A percentile compares a stretch with the other conserved stretches of the same genome.
phyloP scores from a whole-genome alignment of 2,888 invertebrate species.

The Drosophila subsilvestris region DNA sequence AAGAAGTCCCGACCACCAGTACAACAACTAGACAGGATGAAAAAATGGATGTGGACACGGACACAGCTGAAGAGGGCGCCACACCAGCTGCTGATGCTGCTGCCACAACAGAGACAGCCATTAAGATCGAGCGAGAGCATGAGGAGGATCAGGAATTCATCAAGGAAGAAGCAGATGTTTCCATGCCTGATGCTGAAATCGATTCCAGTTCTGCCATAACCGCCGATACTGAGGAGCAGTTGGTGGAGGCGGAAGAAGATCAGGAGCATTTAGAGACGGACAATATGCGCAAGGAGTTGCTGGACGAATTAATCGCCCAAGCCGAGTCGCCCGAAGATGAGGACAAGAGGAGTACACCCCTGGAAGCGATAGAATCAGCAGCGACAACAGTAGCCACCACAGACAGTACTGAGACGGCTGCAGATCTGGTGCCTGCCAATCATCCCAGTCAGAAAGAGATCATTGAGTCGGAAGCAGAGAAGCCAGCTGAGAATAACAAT shows the following conservation, averaged over 20 bases:
- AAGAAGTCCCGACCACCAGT: conserved; percentile 25
- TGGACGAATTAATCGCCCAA: conserved; percentile 69
- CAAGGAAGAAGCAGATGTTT: conserved; percentile 40
- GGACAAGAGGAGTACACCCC: conserved; percentile 2
- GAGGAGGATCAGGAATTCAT: conserved; percentile 58
- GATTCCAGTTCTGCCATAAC: conserved; percentile 15
- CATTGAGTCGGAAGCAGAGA: conserved; percentile 11
- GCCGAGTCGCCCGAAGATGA: conserved; percentile 33
- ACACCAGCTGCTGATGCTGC: conserved; percentile 11
- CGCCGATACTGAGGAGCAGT: conserved; percentile 17
- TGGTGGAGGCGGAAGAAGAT: conserved; percentile 40
- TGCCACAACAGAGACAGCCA: too few species aligned
- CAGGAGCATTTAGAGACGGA: conserved; percentile 60
- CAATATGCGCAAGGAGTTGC: conserved; percentile 58
- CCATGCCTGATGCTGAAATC: not conserved
- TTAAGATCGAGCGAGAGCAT: conserved; percentile 39
- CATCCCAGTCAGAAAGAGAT: not conserved
- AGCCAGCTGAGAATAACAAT: conserved; percentile 11
- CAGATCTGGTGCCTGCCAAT: conserved; percentile 13
- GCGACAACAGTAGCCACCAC: conserved; percentile 6
- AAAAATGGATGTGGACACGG: conserved; percentile 30
- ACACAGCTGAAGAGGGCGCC: not conserved
- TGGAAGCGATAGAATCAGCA: conserved; percentile 3
- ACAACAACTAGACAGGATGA: conserved; percentile 33
- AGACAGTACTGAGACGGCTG: conserved; percentile 10